These are phyloP conservation scores for Spodoptera frugiperda DNA, from an alignment of 1,140 invertebrate genomes.

Conservation along the genomic window DNA sequence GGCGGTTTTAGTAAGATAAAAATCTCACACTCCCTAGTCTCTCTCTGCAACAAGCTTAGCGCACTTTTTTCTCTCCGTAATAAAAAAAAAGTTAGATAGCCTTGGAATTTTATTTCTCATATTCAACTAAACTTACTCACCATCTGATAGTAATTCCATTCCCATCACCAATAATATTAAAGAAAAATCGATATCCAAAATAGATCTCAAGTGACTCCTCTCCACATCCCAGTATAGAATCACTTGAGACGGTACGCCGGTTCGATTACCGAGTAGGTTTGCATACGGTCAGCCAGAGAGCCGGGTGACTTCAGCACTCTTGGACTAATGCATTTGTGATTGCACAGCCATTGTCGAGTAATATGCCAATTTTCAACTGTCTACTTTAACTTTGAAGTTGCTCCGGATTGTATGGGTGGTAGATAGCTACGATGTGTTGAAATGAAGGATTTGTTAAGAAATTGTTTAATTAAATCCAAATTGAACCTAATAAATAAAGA, in stretches of 20 bases:
- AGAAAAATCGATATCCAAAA: slow-evolving; percentile 38
- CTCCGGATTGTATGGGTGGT: not conserved
- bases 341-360: slow-evolving; percentile 59
- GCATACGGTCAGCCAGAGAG: slow-evolving; percentile 58
- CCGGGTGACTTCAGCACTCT: slow-evolving; percentile 41
- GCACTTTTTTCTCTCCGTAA: too few relatives aligned
- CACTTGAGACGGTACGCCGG: slow-evolving; percentile 64
- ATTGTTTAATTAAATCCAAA: too few relatives aligned
- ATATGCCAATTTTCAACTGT: slow-evolving; percentile 47
- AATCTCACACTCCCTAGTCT: too few relatives aligned
- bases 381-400: slow-evolving; percentile 28
- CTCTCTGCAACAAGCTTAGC: too few relatives aligned
- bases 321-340: slow-evolving; percentile 71
- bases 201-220: slow-evolving; percentile 27
- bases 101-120: too few relatives aligned
- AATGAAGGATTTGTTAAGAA: not conserved
- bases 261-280: slow-evolving; percentile 61
- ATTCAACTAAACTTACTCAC: not conserved
- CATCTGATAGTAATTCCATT: not conserved
- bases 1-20: too few relatives aligned
- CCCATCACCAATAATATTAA: not conserved
- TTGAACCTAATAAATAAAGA: too few relatives aligned
- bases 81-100: too few relatives aligned
- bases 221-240: slow-evolving; percentile 51
- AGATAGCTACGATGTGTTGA: not conserved